Conservation (phyloP, 2,888 invertebrate species). For the Amphiduros pacificus region DNA sequence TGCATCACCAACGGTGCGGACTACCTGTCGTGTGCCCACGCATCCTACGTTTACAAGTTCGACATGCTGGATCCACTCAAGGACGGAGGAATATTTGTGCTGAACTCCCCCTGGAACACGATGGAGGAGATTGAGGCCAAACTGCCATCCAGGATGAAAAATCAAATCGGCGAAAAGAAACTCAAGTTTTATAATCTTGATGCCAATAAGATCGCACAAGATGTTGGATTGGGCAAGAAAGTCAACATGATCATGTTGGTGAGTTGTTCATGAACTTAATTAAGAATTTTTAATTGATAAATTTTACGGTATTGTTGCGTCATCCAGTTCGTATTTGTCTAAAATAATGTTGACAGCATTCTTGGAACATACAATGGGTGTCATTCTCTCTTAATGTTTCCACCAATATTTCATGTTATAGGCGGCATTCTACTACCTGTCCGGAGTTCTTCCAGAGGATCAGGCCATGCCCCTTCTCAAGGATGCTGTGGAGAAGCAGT, state of each 20-base stretch:
- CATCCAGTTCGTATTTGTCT: too few species aligned
- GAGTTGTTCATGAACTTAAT: too few species aligned
- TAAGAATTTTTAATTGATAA: not conserved
- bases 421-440: conserved; percentile 29
- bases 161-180: conserved; percentile 28
- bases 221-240: conserved; percentile 31
- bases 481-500: conserved; percentile 27
- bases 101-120: conserved; percentile 32
- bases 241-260: conserved; percentile 35
- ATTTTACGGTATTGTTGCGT: not conserved
- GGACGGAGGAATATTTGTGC: conserved; percentile 30
- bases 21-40: conserved; percentile 28
- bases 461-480: conserved; percentile 31
- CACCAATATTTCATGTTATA: not conserved
- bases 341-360: too few species aligned
- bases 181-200: conserved; percentile 33
- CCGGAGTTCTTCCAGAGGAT: conserved; percentile 30
- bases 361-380: not conserved
- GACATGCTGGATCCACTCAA: conserved; percentile 31
- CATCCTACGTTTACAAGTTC: conserved; percentile 33
- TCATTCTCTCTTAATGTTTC: not conserved
- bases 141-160: conserved; percentile 29
- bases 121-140: conserved; percentile 30
- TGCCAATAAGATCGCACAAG: conserved; percentile 27
- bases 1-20: conserved; percentile 27